Base-by-base conservation (phyloP, 2,888 invertebrate species). In the Isoperla grammatica region DNA sequence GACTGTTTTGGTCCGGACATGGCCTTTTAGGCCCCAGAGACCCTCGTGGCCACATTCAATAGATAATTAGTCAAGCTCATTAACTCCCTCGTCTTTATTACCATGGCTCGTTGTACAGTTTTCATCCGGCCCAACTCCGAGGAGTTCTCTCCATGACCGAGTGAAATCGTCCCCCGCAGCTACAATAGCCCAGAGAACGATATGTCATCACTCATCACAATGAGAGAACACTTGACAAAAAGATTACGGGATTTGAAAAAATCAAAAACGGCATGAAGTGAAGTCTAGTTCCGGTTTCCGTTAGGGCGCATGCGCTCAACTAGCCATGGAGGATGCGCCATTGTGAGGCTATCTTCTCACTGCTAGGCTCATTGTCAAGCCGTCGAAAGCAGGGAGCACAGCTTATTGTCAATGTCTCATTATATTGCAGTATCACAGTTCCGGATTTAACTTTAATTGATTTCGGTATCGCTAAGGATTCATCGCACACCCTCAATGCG, bases 401-500 rank as follows among this genome's bases (percentile, higher is more conserved):
- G 29, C 29, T 29, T 29, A 29, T 45, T 17, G 53, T 13, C 23
- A n/a, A 29, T 4, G 37, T 15, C 42, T 55, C 60, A 60, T 60
- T 60, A 60, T 60, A 35, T 50, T n/a, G 23, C 48, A 48, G 57
- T 48, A 29, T 48, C 22, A 67, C 67, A 75, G 79, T 79, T 79
- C 78, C 78, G 79, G 79, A 79, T 79, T 79, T 78, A 78, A 78
- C 76, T 79, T 79, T 79, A 80, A 79, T 80, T 79, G 79, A 80
- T 79, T 79, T 76, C 39, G 20, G 53, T 17, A 45, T 17, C 45
- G 11, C 45, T 45, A 45, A 53, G 53, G 19, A 19, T 53, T 37
- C 37, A 22, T 17, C 20, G 37, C 37, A 15, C 15, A 42, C 42
- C 29, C 29, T 29, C 4, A 8, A 29, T 8, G 29, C 4, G 29